Evolutionary conservation across 2,797 vertebrate genomes (phyloP).

Genomic region (Echiichthys vipera): DNA sequence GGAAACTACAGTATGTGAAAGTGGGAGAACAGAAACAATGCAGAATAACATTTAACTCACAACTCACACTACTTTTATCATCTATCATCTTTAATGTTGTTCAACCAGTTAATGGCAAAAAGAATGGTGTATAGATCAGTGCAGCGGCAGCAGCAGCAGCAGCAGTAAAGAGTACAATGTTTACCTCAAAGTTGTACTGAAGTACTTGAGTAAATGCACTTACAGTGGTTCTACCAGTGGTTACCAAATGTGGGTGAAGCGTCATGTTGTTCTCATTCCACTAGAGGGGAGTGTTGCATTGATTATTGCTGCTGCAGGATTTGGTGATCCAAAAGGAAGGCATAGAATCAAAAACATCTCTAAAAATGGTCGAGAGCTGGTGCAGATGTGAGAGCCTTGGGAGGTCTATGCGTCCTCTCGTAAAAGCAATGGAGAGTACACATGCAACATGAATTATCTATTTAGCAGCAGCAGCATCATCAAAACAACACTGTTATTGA

Average conservation of each 20-base stretch:
- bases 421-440: neutral
- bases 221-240: neutral
- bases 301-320: neutral
- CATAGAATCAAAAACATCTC: neutral
- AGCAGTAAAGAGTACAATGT: neutral
- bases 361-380: neutral
- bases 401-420: neutral
- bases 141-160: no score
- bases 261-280: conserved; percentile 2
- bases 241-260: neutral
- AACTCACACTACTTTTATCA: neutral
- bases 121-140: no score
- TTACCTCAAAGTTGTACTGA: neutral
- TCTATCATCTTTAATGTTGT: neutral
- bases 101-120: neutral
- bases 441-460: neutral
- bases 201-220: neutral
- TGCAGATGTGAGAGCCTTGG: neutral
- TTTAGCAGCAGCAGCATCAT: neutral
- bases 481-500: neutral
- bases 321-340: neutral
- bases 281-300: conserved; percentile 49
- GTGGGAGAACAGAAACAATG: conserved; percentile 12
- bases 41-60: conserved; percentile 4
- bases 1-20: conserved; percentile 29